phyloP scores from a whole-genome alignment of 2,888 invertebrate species.

The Loripinus fragilis region DNA sequence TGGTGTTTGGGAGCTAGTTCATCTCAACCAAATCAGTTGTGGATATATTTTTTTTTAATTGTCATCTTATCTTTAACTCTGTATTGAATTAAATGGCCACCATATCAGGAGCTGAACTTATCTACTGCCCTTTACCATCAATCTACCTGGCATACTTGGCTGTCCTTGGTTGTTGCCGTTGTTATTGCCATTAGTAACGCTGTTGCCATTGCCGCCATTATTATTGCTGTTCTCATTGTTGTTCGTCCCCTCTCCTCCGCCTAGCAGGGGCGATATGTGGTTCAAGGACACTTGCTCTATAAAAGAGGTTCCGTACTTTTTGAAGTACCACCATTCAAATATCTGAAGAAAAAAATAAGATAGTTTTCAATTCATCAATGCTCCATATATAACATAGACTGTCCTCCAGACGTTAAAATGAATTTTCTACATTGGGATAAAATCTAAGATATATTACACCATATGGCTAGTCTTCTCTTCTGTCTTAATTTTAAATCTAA shows the following conservation, averaged over 20 bases:
- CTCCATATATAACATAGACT: too few species aligned
- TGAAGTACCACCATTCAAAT: slow-evolving; percentile 99
- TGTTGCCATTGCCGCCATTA: slow-evolving; percentile 54
- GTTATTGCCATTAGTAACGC: slow-evolving; percentile 51
- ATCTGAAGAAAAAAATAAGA: slow-evolving; percentile 84
- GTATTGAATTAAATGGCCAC: background rate
- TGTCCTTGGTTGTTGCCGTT: slow-evolving; percentile 42
- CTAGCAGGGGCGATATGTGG: slow-evolving; percentile 96
- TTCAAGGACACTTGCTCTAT: slow-evolving; percentile 98
- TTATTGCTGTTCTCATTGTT: slow-evolving; percentile 60
- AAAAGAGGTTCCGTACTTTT: slow-evolving; percentile 98
- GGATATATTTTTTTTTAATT: too few species aligned
- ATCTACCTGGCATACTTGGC: slow-evolving; percentile 73
- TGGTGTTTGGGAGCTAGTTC: too few species aligned
- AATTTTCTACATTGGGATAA: too few species aligned
- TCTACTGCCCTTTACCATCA: background rate
- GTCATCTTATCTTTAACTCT: too few species aligned
- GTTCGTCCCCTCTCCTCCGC: slow-evolving; percentile 81
- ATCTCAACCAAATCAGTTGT: too few species aligned
- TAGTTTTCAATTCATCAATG: too few species aligned
- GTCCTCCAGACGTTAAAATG: too few species aligned
- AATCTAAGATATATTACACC: too few species aligned
- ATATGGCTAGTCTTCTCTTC: too few species aligned
- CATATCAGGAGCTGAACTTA: slow-evolving; percentile 4
- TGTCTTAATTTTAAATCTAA: too few species aligned